Base-by-base conservation (phyloP, 1,140 invertebrate species). In the Ladona fulva region DNA sequence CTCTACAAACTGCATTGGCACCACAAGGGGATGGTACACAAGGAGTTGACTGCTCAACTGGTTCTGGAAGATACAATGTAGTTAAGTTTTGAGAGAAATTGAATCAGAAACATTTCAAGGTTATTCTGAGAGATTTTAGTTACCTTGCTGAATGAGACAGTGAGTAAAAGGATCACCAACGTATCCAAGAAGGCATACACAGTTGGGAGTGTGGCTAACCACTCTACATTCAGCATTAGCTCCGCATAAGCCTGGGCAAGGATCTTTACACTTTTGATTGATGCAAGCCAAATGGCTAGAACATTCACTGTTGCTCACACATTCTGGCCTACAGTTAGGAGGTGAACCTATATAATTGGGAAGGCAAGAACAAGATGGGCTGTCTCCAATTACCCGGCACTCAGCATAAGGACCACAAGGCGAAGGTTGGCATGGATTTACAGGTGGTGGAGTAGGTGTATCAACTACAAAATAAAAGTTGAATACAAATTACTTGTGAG, bases 11-110 rank as follows among this genome's bases (percentile, higher is more conserved):
- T 24, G 92, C 92, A 84, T 94, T 94, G 5, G 89, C 82, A 52
- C 92, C 93, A 83, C 92, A 94, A 0, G 92, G 92, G 73, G 88
- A 91, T 37, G 91, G 90, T 79, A 84, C 85, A 82, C 92, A 93
- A n/a, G 91, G 88, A 77, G 89, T 87, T 78, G 82, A 82, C 76
- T 77, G 16, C 76, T 81, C 42, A 22, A 77, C 24, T 77, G 29
- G 74, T 42, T 78, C 44, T 74, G 22, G 12, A 77, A 66, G n/a
- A 75, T 24, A 19, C 3, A 19, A 59, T 76, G 76, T 24, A 12
- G 42, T 78, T 24, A 37, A 74, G 77, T 80, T 14, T 19, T 42
- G 24, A 37, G 79, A 78, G 78, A 77, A 6, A 80, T 76, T 77
- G 76, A n/a, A 78, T 81, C 77, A 59, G 25, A 24, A 75, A 75